phyloP scores from a whole-genome alignment of 2,797 vertebrate species.

The Gadopsis bispinosus region DNA sequence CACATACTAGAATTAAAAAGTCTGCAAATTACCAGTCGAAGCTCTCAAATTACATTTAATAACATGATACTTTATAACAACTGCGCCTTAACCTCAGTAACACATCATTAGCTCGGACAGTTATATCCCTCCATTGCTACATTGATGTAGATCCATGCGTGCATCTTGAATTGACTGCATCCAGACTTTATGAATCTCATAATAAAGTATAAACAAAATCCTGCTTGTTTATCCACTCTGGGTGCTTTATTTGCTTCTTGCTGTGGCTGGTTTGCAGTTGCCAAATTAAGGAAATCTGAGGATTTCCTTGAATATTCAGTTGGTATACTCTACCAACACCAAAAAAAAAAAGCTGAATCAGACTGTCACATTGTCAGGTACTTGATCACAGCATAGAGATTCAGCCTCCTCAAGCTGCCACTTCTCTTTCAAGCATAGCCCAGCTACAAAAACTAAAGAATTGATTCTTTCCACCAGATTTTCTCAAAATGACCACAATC shows the following conservation, averaged over 20 bases:
- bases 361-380: conserved; percentile 21
- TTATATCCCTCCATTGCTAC: not conserved
- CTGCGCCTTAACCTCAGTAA: conserved; percentile 1
- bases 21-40: conserved; percentile 4
- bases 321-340: conserved; percentile 1
- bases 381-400: conserved; percentile 4
- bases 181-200: conserved; percentile 15
- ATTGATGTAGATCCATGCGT: conserved; percentile 12
- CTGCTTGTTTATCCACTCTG: conserved; percentile 8
- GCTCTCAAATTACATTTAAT: not conserved
- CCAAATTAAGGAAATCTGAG: conserved; percentile 34
- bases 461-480: conserved; percentile 48
- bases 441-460: conserved; percentile 36
- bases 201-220: conserved; percentile 22
- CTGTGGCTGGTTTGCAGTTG: conserved; percentile 1
- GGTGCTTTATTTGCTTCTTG: conserved; percentile 22
- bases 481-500: conserved; percentile 64
- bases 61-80: conserved; percentile 1
- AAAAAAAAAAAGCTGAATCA: conserved; percentile 10
- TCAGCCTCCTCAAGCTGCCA: conserved; percentile 6
- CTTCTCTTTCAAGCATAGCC: conserved; percentile 20
- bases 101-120: not conserved
- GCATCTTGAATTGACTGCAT: conserved; percentile 12
- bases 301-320: conserved; percentile 16
- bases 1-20: not conserved